Evolutionary conservation across 2,888 invertebrate genomes (phyloP).

Genomic region (Panzeria rudis): DNA sequence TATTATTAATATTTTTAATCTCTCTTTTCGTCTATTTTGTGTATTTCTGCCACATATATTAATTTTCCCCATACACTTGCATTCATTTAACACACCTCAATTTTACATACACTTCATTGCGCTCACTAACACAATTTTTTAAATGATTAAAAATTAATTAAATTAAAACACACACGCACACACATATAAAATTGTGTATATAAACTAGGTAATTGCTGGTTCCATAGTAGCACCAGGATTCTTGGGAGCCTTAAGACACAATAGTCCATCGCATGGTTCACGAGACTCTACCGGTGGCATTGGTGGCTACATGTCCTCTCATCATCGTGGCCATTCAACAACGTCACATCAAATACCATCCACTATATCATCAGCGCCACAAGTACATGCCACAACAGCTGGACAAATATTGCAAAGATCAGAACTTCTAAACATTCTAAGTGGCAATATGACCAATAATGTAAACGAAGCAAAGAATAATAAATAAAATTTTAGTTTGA

Average conservation of each 20-base stretch:
- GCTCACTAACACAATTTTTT: constrained; percentile 28
- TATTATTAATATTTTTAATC: constrained; percentile 50
- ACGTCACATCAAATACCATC: constrained; percentile 73
- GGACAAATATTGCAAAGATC: constrained; percentile 74
- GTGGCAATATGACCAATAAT: constrained; percentile 79
- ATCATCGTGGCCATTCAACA: constrained; percentile 68
- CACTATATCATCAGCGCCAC: constrained; percentile 48
- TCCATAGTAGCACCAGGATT: constrained; percentile 83
- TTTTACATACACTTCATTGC: constrained; percentile 13
- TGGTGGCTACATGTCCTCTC: constrained; percentile 64
- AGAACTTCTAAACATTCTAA: constrained; percentile 76
- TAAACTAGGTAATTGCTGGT: constrained; percentile 81
- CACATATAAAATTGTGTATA: constrained; percentile 55
- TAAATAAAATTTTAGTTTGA: constrained; percentile 46
- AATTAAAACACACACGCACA: constrained; percentile 63
- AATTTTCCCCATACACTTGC: constrained; percentile 24
- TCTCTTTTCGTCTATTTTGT: constrained; percentile 66
- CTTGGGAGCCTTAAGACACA: constrained; percentile 81
- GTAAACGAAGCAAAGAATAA: constrained; percentile 75
- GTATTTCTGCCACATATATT: constrained; percentile 34
- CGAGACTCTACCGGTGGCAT: constrained; percentile 75
- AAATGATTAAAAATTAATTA: constrained; percentile 17
- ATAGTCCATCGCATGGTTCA: constrained; percentile 81
- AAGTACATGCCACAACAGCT: constrained; percentile 70
- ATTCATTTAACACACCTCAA: constrained; percentile 32